A percentile compares a stretch with the other conserved stretches of the same genome.
phyloP scores from a whole-genome alignment of 2,113 vertebrate genomes.

The Myotis davidii region DNA sequence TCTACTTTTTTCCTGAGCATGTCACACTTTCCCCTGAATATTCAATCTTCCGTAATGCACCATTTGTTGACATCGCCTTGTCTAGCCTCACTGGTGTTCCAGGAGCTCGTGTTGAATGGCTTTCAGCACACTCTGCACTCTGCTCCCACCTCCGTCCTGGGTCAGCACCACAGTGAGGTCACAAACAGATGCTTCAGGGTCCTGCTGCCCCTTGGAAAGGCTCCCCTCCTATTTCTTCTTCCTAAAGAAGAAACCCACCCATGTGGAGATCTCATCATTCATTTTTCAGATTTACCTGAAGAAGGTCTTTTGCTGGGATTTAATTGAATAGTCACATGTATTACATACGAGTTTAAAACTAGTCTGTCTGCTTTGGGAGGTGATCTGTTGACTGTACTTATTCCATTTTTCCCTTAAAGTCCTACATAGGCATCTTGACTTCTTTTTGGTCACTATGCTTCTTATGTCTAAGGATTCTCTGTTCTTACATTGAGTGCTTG shows the following conservation, averaged over 20 bases:
- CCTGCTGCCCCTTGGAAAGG: too few relatives aligned
- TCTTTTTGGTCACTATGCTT: background rate
- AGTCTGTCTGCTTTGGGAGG: too few relatives aligned
- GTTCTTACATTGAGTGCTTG: background rate
- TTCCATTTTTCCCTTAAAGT: background rate
- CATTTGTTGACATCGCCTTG: background rate
- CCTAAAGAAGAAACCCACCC: too few relatives aligned
- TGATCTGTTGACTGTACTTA: background rate
- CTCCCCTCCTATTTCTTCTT: too few relatives aligned
- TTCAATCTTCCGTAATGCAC: background rate
- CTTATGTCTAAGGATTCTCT: background rate
- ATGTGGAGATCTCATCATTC: background rate
- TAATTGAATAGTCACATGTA: background rate
- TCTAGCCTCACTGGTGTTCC: background rate
- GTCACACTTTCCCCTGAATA: background rate
- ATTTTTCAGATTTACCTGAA: background rate
- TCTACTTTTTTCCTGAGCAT: background rate
- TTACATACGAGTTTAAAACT: background rate
- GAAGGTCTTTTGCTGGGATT: background rate
- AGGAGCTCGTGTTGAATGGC: background rate
- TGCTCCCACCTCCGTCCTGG: rapidly evolving
- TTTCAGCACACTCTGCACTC: background rate
- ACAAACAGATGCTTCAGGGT: too few relatives aligned
- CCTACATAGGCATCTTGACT: background rate
- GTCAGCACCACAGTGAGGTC: background rate